Base-by-base conservation (phyloP, 2,888 invertebrate genomes). In the Disparrhopalites patrizii region DNA sequence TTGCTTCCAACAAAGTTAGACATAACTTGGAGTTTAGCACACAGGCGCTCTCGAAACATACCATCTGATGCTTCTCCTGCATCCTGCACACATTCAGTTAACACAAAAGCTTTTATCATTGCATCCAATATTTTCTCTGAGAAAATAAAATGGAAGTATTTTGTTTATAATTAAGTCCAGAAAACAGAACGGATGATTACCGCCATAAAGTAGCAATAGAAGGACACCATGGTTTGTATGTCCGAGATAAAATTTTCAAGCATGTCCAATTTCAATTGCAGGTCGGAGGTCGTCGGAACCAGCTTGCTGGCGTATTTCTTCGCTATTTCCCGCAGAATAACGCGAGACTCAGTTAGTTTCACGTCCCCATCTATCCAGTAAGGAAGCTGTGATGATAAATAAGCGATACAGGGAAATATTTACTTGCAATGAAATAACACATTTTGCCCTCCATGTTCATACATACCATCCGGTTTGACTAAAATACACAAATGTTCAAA, bases 311-410 rank as follows among this genome's bases (percentile, higher is more conserved):
- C 76, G 69, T 80, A 77, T 68, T 81, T 80, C 10, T 80, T 72
- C 18, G 79, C 81, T 61, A 81, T 77, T 69, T 80, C 76, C 20
- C 79, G 77, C 43, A 80, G 67, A 54, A 81, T 80, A 23, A 81
- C 79, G 70, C 79, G 78, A 65, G 79, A 79, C 73, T 81, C 80
- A 2, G 80, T 79, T 27, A 81, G 70, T 65, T 79, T 79, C 3
- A 78, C 71, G 13, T 70, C 69, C 0, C 79, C 80, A 73, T 81
- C 81, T 23, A 80, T 77, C 73, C 78, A 80, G 71, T 80, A 81
- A 1, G 81, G 81, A 20, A 81, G 30, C 52, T 61, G n/a, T 13
- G n/a, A n/a, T 10, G 10, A 51, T 47, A 18, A 47, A n/a, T n/a
- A n/a, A n/a, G n/a, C 8, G 25, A 47, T 13, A 40, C 4, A 40